These are phyloP conservation scores for Gambelia wislizenii DNA, from an alignment of 2,797 vertebrate species.

Conservation along the genomic window DNA sequence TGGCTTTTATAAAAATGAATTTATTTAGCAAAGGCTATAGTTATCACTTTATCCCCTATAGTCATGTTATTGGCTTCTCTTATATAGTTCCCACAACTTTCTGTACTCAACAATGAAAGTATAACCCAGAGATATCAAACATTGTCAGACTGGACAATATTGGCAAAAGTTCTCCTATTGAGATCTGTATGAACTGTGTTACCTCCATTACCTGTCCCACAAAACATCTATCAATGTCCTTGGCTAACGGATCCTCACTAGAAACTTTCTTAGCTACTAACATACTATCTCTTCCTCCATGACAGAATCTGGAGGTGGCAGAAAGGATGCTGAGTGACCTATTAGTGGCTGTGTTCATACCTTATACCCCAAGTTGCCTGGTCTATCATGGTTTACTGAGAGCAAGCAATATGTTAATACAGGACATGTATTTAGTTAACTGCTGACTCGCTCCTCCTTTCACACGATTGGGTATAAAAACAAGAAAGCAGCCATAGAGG, in stretches of 20 bases:
- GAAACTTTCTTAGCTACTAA: not conserved
- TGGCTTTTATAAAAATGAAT: conserved; percentile 59
- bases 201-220: not conserved
- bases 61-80: not conserved
- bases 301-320: not conserved
- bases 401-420: not conserved
- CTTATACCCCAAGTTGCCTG: not conserved
- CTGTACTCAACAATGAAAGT: not conserved
- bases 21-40: not conserved
- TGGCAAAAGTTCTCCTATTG: not conserved
- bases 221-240: not conserved
- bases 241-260: not conserved
- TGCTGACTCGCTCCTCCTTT: not conserved
- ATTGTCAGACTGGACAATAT: not conserved
- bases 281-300: not conserved
- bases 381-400: not conserved
- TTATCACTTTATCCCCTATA: not conserved
- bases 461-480: not conserved
- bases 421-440: not conserved
- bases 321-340: not conserved
- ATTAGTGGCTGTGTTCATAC: not conserved
- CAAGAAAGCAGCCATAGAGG: not conserved
- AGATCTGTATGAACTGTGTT: not conserved
- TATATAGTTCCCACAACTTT: not conserved
- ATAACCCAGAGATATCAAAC: not conserved